Evolutionary conservation across 2,888 invertebrate genomes (phyloP).

Genomic region (Metopia argyrocephala): DNA sequence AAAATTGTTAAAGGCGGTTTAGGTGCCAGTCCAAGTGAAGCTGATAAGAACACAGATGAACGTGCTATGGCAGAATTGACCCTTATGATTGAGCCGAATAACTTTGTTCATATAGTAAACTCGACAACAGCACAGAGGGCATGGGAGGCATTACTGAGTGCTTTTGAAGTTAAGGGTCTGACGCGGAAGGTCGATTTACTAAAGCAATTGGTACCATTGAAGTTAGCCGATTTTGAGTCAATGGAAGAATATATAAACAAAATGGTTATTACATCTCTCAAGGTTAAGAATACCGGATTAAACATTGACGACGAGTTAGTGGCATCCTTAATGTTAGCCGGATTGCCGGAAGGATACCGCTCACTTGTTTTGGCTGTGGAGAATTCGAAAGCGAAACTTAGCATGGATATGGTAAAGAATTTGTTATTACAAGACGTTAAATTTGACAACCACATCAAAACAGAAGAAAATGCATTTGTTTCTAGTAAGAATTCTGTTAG

Average conservation of each 20-base stretch:
- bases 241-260: conserved; percentile 53
- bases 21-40: background rate
- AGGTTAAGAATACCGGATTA: no score
- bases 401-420: background rate
- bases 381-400: background rate
- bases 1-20: conserved; percentile 11
- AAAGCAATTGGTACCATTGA: no score
- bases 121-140: no score
- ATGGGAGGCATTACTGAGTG: no score
- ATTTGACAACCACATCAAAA: background rate
- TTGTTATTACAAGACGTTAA: background rate
- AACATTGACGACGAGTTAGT: no score
- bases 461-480: background rate
- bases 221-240: conserved; percentile 53
- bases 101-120: conserved; percentile 7
- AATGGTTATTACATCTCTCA: background rate
- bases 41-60: conserved; percentile 5
- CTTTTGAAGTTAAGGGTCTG: background rate
- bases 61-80: conserved; percentile 22
- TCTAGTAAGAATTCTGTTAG: conserved; percentile 9
- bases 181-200: no score
- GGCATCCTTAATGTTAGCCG: no score
- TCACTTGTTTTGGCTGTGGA: conserved; percentile 29
- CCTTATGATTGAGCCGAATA: no score
- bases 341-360: conserved; percentile 48